Evolutionary conservation across 1,140 invertebrate genomes (phyloP).

Genomic region (Ericerus pela): DNA sequence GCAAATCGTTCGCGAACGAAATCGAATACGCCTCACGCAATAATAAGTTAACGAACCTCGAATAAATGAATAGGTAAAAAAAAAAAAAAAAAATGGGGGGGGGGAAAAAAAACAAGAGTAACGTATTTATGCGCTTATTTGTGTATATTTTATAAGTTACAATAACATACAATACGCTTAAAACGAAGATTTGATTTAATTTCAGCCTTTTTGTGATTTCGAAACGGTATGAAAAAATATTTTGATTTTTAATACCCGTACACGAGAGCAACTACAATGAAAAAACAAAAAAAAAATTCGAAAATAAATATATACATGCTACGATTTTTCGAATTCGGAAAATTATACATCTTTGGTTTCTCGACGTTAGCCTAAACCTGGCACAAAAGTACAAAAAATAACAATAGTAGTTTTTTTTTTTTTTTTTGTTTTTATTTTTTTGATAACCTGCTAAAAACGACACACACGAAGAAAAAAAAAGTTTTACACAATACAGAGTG

Average conservation of each 20-base stretch:
- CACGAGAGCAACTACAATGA: too few relatives aligned
- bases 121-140: not conserved
- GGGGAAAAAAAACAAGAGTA: not conserved
- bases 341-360: constrained; percentile 1
- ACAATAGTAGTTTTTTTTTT: not conserved
- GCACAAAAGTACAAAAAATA: not conserved
- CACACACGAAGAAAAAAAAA: not conserved
- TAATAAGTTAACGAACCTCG: not conserved
- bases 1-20: not conserved
- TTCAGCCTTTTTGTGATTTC: not conserved
- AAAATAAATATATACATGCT: not conserved
- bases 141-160: not conserved
- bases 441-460: too few relatives aligned
- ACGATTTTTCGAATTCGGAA: not conserved
- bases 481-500: constrained; percentile 24
- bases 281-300: too few relatives aligned
- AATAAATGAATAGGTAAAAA: not conserved
- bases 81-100: not conserved
- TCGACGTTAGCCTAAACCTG: too few relatives aligned
- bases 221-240: too few relatives aligned
- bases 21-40: not conserved
- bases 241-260: too few relatives aligned
- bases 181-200: too few relatives aligned
- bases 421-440: too few relatives aligned
- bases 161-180: too few relatives aligned